Evolutionary conservation across 2,888 invertebrate genomes (phyloP).

Genomic region (Netelia fuscicornis): DNA sequence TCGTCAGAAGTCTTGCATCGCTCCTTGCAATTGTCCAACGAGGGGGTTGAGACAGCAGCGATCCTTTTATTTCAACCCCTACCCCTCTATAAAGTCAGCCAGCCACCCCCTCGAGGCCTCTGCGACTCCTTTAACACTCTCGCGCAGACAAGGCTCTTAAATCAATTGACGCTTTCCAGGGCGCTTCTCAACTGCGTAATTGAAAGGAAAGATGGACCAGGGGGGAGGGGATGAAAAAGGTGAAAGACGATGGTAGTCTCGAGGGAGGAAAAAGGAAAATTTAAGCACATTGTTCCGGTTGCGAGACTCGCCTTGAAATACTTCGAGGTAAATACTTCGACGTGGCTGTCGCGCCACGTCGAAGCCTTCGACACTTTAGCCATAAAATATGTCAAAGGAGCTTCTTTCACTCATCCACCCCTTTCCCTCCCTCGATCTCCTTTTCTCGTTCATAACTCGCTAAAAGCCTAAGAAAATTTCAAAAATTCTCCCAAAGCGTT

Average conservation of each 20-base stretch:
- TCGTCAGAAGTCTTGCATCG: neutral
- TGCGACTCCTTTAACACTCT: slow-evolving; percentile 66
- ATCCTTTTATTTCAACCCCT: slow-evolving; percentile 58
- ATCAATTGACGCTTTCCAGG: slow-evolving; percentile 74
- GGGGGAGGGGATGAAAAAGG: slow-evolving; percentile 27
- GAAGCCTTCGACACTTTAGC: too few relatives aligned
- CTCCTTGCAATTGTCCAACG: slow-evolving; percentile 1
- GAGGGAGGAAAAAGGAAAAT: slow-evolving; percentile 40
- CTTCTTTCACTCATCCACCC: too few relatives aligned
- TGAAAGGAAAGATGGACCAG: slow-evolving; percentile 68
- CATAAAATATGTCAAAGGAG: too few relatives aligned
- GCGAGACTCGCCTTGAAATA: slow-evolving; percentile 38
- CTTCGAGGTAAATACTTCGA: slow-evolving; percentile 19
- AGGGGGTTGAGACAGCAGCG: slow-evolving; percentile 24
- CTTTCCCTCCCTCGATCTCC: too few relatives aligned
- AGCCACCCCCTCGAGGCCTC: slow-evolving; percentile 60
- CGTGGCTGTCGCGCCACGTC: too few relatives aligned
- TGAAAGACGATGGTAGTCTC: slow-evolving; percentile 64
- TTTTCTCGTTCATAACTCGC: too few relatives aligned
- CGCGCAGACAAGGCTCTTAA: slow-evolving; percentile 69
- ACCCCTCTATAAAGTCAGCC: slow-evolving; percentile 28
- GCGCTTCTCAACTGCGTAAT: slow-evolving; percentile 72
- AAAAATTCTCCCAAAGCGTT: too few relatives aligned
- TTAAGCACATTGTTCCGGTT: slow-evolving; percentile 5
- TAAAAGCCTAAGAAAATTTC: too few relatives aligned